phyloP scores from a whole-genome alignment of 2,888 invertebrate genomes.

The Ophonus ardosiacus region DNA sequence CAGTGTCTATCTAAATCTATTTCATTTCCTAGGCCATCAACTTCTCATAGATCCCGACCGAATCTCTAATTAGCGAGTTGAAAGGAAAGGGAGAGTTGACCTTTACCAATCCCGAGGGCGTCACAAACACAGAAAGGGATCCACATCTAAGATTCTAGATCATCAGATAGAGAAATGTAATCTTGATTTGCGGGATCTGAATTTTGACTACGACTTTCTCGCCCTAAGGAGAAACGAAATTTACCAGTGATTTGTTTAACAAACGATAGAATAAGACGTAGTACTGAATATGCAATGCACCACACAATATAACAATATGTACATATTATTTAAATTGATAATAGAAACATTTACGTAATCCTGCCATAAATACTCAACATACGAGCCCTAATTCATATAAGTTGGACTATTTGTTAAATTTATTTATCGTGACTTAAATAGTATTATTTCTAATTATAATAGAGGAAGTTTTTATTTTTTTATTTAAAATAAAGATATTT shows the following conservation, averaged over 20 bases:
- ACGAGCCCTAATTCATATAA: too few relatives aligned
- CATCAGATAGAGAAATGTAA: slow-evolving; percentile 7
- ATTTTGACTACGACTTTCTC: neutral
- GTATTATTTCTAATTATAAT: too few relatives aligned
- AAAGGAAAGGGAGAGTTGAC: slow-evolving; percentile 20
- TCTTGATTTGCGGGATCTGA: slow-evolving; percentile 15
- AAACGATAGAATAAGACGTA: neutral
- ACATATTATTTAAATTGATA: too few relatives aligned
- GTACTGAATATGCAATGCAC: too few relatives aligned
- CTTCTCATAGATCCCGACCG: neutral
- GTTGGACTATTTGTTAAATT: too few relatives aligned
- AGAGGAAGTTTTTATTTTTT: too few relatives aligned
- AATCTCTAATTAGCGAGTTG: slow-evolving; percentile 18
- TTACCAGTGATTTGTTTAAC: slow-evolving; percentile 12
- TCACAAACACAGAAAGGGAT: slow-evolving; percentile 1
- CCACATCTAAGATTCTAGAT: neutral
- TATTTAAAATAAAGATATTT: too few relatives aligned
- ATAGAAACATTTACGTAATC: too few relatives aligned
- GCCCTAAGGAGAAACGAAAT: slow-evolving; percentile 7
- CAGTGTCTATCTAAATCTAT: neutral
- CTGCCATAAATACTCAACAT: too few relatives aligned
- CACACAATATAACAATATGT: too few relatives aligned
- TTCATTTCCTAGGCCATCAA: slow-evolving; percentile 1
- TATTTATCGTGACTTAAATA: too few relatives aligned
- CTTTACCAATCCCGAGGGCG: neutral